Evolutionary conservation across 2,888 invertebrate genomes (phyloP), one percentile per base, ranked within the genome.

Genomic region (Pandemis cinnamomeana): DNA sequence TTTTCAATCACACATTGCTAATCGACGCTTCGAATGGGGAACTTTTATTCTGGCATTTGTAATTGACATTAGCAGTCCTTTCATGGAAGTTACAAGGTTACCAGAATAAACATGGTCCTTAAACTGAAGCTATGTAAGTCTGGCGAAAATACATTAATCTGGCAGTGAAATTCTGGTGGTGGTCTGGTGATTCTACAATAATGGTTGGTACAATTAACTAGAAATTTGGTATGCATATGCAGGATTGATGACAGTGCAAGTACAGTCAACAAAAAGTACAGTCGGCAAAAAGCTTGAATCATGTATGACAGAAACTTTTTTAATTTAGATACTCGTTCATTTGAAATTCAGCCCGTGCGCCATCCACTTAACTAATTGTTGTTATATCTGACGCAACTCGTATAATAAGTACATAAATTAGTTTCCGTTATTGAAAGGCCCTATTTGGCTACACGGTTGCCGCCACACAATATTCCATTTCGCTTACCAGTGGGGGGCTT

Each of bases 401-500:
- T 71, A 82, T 80, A 81, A 77, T 77, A 80, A 81, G 82, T 84
- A 87, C 81, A 87, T 86, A 89, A 90, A 90, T 90, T 89, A 88
- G 89, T 90, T 89, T 80, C 85, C 86, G 82, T 85, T 88, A 90
- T 91, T 89, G 90, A 89, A 91, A 90, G 90, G 88, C 89, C 87
- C 87, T 89, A 89, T 87, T 87, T 83, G 84, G 82, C 80, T 75
- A 81, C 81, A 80, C 82, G 83, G 82, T 80, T 84, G 74, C 75
- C 76, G 76, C 67, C 66, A 69, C 84, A 88, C 88, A 89, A 90
- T 92, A 93, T 93, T 93, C 92, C 92, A 94, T 94, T 94, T 90
- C 91, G 89, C 87, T 77, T 90, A 87, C 86, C 94, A 91, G 94
- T 93, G 93, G 94, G 94, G 92, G 87, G 94, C 86, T 87, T 88